These are phyloP conservation scores for Campylomormyrus tamandua DNA, from an alignment of 2,113 vertebrate genomes.

Conservation along the genomic window DNA sequence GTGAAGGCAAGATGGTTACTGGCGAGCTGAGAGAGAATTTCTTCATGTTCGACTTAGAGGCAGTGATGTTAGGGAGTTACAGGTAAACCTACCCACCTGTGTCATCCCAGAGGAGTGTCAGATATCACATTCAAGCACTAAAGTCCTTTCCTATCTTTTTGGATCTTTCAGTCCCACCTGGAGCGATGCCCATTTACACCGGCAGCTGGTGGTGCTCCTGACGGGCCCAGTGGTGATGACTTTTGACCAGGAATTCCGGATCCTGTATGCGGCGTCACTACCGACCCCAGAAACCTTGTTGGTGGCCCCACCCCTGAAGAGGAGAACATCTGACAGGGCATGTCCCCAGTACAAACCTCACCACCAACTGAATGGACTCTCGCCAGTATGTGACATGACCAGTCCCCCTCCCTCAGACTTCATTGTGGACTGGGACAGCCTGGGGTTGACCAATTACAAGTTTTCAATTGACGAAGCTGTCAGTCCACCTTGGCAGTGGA, in stretches of 20 bases:
- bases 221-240: slow-evolving; percentile 46
- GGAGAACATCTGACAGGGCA: slow-evolving; percentile 18
- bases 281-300: slow-evolving; percentile 41
- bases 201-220: slow-evolving; percentile 61
- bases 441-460: slow-evolving; percentile 49
- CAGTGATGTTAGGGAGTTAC: slow-evolving; percentile 75
- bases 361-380: slow-evolving; percentile 6
- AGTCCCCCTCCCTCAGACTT: slow-evolving; percentile 36
- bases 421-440: slow-evolving; percentile 59
- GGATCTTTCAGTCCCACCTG: slow-evolving; percentile 58
- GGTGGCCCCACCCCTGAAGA: not conserved
- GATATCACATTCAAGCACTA: no score
- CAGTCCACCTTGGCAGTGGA: slow-evolving; percentile 11
- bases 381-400: not conserved
- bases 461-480: not conserved
- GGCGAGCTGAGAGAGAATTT: slow-evolving; percentile 74
- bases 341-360: slow-evolving; percentile 19
- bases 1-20: slow-evolving; percentile 58
- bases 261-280: slow-evolving; percentile 57
- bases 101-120: no score
- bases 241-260: slow-evolving; percentile 65
- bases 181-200: slow-evolving; percentile 63
- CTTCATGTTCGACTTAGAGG: slow-evolving; percentile 68
- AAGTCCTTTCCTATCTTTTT: slow-evolving; percentile 22
- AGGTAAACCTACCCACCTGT: slow-evolving; percentile 54